Conservation (phyloP, 1,140 invertebrate genomes). For the Pomacea maculata region DNA sequence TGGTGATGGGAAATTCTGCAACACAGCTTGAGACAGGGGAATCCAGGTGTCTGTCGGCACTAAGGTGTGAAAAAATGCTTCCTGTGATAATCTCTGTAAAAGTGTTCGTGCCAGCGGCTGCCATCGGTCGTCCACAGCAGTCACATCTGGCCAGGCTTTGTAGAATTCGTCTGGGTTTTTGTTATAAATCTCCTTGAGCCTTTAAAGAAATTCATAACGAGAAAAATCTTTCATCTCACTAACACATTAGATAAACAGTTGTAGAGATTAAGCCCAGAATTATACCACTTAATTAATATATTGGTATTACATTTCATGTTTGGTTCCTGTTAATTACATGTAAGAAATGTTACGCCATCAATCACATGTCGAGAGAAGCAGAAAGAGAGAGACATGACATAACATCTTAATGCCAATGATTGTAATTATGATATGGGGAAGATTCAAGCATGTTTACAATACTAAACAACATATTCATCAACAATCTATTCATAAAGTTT, state of each 20-base stretch:
- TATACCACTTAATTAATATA: no score
- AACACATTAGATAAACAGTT: no score
- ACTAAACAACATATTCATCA: no score
- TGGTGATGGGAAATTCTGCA: not conserved
- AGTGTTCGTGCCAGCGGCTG: slow-evolving; percentile 23
- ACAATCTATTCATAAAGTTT: no score
- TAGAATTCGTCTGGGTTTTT: slow-evolving; percentile 14
- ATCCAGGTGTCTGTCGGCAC: not conserved
- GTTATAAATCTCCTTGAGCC: not conserved
- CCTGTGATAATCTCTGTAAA: not conserved
- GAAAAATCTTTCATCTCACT: no score
- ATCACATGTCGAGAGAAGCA: no score
- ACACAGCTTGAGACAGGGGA: not conserved
- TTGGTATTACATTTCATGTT: no score
- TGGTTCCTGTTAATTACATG: no score
- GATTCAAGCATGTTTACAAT: no score
- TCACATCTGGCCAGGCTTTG: slow-evolving; percentile 25
- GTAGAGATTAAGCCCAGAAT: no score
- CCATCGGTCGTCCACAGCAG: slow-evolving; percentile 30
- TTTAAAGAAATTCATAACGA: not conserved
- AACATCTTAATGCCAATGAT: not conserved
- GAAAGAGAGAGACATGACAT: not conserved
- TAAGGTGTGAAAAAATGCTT: slow-evolving; percentile 5
- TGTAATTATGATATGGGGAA: no score
- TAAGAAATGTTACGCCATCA: no score